Conservation (phyloP, 2,797 vertebrate genomes). For the Florisuga fusca region DNA sequence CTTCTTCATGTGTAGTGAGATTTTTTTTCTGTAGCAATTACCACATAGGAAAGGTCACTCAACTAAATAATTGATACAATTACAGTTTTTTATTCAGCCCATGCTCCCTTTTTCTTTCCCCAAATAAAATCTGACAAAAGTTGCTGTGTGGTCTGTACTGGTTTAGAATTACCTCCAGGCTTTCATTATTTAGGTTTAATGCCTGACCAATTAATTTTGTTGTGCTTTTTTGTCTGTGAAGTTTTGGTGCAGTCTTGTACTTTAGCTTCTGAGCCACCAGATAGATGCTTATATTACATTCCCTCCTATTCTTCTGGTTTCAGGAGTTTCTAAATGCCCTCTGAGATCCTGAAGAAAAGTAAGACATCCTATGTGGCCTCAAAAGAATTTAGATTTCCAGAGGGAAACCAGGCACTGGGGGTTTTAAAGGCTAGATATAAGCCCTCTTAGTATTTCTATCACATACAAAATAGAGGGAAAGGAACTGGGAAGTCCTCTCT, state of each 20-base stretch:
- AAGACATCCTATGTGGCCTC: background rate
- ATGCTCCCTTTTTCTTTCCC: background rate
- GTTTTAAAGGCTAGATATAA: background rate
- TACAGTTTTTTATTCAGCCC: background rate
- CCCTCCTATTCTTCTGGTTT: background rate
- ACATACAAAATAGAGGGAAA: background rate
- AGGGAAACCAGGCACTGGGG: background rate
- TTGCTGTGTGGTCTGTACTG: background rate
- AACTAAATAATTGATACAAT: background rate
- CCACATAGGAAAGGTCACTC: background rate
- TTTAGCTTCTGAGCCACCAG: background rate
- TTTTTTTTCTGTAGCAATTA: background rate
- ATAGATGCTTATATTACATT: accelerated
- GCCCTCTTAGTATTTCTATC: background rate
- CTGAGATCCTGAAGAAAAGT: background rate
- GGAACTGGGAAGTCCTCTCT: background rate
- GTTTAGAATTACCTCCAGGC: conserved; percentile 3
- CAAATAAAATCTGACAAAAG: background rate
- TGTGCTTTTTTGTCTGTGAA: background rate
- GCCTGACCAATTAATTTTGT: background rate
- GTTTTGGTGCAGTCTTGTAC: background rate
- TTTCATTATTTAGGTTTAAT: background rate
- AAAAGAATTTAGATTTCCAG: background rate
- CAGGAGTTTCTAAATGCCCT: background rate
- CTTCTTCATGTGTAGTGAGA: background rate